A percentile compares a stretch with the other conserved stretches of the same genome.
These are phyloP conservation scores for Trypoxylus dichotomus DNA, from an alignment of 1,140 invertebrate genomes.

Conservation along the genomic window DNA sequence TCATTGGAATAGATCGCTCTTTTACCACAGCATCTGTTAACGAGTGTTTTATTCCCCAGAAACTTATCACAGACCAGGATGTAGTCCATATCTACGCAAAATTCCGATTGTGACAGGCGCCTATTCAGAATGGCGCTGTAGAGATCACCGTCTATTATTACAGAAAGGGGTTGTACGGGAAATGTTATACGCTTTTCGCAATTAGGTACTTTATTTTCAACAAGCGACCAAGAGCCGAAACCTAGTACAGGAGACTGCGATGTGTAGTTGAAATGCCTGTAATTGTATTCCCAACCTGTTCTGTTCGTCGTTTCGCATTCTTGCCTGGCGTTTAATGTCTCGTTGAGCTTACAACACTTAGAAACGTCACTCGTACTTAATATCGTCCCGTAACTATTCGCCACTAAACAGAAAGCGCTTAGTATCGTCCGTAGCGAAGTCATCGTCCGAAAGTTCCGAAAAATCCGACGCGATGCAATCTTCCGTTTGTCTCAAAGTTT, in stretches of 20 bases:
- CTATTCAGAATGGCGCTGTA: neutral
- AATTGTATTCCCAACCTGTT: neutral
- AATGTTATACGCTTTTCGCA: neutral
- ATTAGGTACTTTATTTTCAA: constrained; percentile 16
- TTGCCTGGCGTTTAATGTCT: neutral
- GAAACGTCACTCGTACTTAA: neutral
- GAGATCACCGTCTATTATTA: neutral
- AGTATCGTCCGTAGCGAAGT: neutral
- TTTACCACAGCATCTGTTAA: constrained; percentile 1
- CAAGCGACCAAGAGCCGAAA: neutral
- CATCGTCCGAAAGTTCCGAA: neutral
- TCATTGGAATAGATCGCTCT: neutral
- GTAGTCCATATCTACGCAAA: constrained; percentile 8
- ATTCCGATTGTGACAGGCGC: neutral
- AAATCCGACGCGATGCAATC: neutral
- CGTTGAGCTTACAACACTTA: constrained; percentile 12
- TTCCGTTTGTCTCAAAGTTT: no score
- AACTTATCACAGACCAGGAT: neutral
- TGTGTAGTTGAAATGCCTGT: neutral
- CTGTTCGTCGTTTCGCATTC: neutral
- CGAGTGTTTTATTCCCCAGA: constrained; percentile 12
- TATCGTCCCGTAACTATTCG: neutral
- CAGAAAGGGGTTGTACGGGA: neutral
- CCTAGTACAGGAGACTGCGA: neutral
- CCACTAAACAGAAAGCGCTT: neutral